Evolutionary conservation across 1,140 invertebrate species (phyloP), one percentile per base, ranked within the genome.

Genomic region (Atta colombica): DNA sequence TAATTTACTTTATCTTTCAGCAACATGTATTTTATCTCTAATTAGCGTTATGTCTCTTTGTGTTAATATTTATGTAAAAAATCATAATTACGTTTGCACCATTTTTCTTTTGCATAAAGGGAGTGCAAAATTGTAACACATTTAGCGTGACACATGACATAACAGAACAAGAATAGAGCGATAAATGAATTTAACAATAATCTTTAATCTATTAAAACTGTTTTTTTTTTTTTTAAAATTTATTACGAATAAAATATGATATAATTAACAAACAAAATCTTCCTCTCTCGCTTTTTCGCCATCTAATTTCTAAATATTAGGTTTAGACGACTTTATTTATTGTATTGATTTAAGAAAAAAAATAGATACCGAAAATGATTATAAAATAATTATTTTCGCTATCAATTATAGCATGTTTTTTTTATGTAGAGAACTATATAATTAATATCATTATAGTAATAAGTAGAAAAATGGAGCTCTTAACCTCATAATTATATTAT

Each of bases 21-120:
- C 28, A 39, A 75, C 69, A 16, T 53, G 28, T 53, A 51, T 51
- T 72, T 72, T 18, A 51, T 72, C 49, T 72, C 16, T 72, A 72
- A 72, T 72, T 72, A 72, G 45, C 21, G 49, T 53, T 45, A 25
- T 53, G 25, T 18, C 8, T 72, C 25, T 69, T 28, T 51, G 49
- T 28, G 16, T 51, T 53, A 18, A 49, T 53, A 35, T 75, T 35
- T 75, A 12, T 58, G 25, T 55, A 58, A 58, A 58, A 25, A 58
- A 58, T 58, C 3, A 1, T 35, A 55, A 35, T 72, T 53, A 72
- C 18, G 1, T 6, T 53, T 4, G 16, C 8, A 10, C 10, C 45
- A 5, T 61, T 39, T 61, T 31, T 74, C 8, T 10, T 1, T 45
- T 68, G n/a, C 5, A 35, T 25, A 28, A 55, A 58, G 6, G 3